phyloP scores from a whole-genome alignment of 2,113 vertebrate genomes.

The Sorex araneus region DNA sequence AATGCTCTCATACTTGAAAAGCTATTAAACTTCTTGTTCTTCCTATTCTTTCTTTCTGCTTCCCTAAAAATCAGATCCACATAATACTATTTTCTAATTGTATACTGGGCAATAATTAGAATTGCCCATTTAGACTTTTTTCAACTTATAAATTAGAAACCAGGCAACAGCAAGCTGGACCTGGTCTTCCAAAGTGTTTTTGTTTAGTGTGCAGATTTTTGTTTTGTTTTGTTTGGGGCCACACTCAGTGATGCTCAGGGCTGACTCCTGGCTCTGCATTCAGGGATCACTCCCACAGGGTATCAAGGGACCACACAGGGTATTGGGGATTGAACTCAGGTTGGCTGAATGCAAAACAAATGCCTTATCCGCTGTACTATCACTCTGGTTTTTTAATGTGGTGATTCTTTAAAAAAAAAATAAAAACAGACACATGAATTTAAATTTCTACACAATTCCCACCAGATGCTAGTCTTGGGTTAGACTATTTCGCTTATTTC shows the following conservation, averaged over 20 bases:
- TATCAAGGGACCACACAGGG: too few species aligned
- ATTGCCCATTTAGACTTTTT: conserved; percentile 35
- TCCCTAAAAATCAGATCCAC: background rate
- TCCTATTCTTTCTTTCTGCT: background rate
- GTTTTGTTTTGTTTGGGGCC: too few species aligned
- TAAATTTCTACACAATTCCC: background rate
- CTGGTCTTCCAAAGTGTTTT: background rate
- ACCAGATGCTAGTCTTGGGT: background rate
- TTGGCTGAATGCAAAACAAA: too few species aligned
- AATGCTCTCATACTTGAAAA: background rate
- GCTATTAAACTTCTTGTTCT: background rate
- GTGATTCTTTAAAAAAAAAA: too few species aligned
- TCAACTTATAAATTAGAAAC: conserved; percentile 26
- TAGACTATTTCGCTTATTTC: background rate
- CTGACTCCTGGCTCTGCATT: too few species aligned
- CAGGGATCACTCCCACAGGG: too few species aligned
- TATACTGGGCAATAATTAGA: background rate
- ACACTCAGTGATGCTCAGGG: too few species aligned
- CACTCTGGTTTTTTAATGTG: too few species aligned
- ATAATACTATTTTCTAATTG: background rate
- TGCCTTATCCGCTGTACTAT: too few species aligned
- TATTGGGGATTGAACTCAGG: too few species aligned
- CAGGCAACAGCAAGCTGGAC: background rate
- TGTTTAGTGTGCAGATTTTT: background rate
- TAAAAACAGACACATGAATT: background rate